Base-by-base conservation (phyloP, 1,140 invertebrate genomes). In the Drosophila lacertosa region DNA sequence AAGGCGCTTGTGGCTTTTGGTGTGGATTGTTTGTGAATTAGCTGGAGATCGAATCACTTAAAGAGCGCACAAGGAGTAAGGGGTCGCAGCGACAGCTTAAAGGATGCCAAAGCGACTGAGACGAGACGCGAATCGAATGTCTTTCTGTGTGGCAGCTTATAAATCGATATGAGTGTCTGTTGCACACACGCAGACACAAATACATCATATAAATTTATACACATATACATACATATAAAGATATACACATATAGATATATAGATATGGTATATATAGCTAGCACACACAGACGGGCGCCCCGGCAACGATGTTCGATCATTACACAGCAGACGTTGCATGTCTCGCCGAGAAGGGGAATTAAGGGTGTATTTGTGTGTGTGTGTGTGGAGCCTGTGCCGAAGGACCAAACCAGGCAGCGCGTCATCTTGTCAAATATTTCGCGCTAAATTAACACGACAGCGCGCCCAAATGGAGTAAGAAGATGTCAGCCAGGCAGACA, bases 371-470 rank as follows among this genome's bases (percentile, higher is more conserved):
- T 7, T 7, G 4, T 45, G n/a, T 29, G 10, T 32, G 35, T 35
- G 58, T 15, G 15, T 13, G n/a, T 24, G 40, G 50, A 47, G 40
- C 20, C 26, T 64, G 50, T 16, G 47, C 32, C 26, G 10, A 64
- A 64, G 60, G 59, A 33, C 22, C 50, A 63, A 33, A 58, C 60
- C 60, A 62, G 66, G 77, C 77, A 80, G 64, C 68, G 78, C 80
- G 81, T 84, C 81, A 84, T 84, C 81, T 84, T 84, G 81, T 86
- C 81, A 84, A 84, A 84, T 84, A 84, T 84, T 84, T 84, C 81
- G 81, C 81, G 81, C 81, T 86, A 84, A 84, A 84, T 84, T 84
- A 84, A 84, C 81, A 84, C 81, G 81, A 84, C 81, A 84, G 81
- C 68, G 69, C 81, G 81, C 77, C 81, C 81, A 84, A 84, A 84